Evolutionary conservation across 1,140 invertebrate genomes (phyloP), one percentile per base, ranked within the genome.

Genomic region (Chionoecetes opilio): DNA sequence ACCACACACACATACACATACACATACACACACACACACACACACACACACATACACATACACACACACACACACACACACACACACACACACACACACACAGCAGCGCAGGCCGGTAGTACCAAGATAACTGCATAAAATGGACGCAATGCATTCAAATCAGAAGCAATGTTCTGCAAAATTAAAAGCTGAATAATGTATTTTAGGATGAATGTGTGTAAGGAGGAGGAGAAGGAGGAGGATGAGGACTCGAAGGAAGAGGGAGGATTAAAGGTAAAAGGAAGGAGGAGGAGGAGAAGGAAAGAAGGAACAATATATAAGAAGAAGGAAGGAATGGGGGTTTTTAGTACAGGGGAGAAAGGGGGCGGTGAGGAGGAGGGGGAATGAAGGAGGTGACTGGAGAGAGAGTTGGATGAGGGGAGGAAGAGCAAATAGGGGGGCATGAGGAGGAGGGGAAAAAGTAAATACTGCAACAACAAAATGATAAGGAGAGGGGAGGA

Each of bases 21-120:
- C 17, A 87, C 29, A 87, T 17, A 87, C 46, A 53, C 46, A 53
- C 46, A 53, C 46, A 53, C 46, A 53, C 46, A 53, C 21, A 75
- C 63, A 75, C 63, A 75, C 63, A 75, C 63, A 75, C 53, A 75
- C 53, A 75, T 21, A 75, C 53, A 75, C 53, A 75, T 21, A 75
- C 53, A 75, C 53, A 75, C 53, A 75, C 53, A 75, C 53, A 75
- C 53, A 75, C 63, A 75, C 63, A 75, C 63, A 75, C 63, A 75
- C 63, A 75, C 63, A 75, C 63, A n/a, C 21, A 75, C 46, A 53
- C 46, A 53, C 46, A 53, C 46, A 53, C 46, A 53, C 46, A 53
- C 2, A 9, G 46, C 46, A 53, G 11, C 46, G n/a, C n/a, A n/a
- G n/a, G n/a, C n/a, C n/a, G n/a, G n/a, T n/a, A 11, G 46, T 53